phyloP scores from a whole-genome alignment of 2,797 vertebrate species.

The Pipistrellus kuhlii region DNA sequence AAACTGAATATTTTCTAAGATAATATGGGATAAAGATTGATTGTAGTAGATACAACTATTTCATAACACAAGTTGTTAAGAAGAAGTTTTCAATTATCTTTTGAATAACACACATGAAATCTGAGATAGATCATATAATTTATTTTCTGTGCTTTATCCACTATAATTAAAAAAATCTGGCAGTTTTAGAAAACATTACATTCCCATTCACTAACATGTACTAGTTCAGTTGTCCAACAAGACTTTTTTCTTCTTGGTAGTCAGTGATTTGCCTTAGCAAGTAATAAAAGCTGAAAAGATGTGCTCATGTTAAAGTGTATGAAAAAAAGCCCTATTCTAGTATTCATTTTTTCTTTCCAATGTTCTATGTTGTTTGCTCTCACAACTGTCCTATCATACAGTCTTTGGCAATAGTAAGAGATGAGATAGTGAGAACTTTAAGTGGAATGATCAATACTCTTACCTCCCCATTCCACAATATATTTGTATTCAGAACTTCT shows the following conservation, averaged over 20 bases:
- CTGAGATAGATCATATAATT: neutral
- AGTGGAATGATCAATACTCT: neutral
- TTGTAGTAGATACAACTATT: neutral
- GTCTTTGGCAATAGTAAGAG: neutral
- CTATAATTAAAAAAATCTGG: neutral
- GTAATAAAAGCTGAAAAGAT: neutral
- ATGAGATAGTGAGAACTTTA: conserved; percentile 11
- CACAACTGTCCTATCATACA: neutral
- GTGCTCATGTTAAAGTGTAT: neutral
- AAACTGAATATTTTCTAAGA: neutral
- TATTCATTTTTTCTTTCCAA: neutral
- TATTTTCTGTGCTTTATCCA: neutral
- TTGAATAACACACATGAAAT: neutral
- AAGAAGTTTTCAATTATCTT: neutral
- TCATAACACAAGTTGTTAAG: neutral
- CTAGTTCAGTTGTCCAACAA: neutral
- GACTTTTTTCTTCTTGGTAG: neutral
- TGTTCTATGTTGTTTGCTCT: neutral
- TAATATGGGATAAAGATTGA: neutral
- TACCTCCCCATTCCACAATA: neutral
- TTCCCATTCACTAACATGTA: neutral
- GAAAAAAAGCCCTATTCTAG: neutral
- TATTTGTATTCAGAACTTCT: neutral
- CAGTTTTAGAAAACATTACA: neutral
- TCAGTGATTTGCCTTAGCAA: neutral